Percentiles rank a stretch among this genome's conserved stretches.
These are phyloP conservation scores for Prolemur simus DNA, from an alignment of 2,113 vertebrate genomes.

Conservation along the genomic window DNA sequence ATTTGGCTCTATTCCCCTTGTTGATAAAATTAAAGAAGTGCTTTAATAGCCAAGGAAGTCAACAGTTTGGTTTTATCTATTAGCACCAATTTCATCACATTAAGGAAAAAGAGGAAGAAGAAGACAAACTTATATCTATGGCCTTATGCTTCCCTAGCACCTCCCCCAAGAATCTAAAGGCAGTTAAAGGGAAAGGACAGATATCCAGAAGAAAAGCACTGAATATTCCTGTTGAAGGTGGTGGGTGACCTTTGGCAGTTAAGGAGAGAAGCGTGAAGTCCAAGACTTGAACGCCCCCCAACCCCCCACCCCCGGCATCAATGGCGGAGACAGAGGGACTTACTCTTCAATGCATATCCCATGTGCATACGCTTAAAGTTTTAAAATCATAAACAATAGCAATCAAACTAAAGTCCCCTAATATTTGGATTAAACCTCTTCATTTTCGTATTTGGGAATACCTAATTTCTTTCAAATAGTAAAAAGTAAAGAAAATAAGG, in stretches of 20 bases:
- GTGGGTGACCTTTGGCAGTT: not conserved
- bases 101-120: not conserved
- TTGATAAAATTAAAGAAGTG: constrained; percentile 32
- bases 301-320: not conserved
- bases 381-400: not conserved
- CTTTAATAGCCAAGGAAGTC: constrained; percentile 13
- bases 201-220: not conserved
- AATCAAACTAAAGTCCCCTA: not conserved
- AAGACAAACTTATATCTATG: not conserved
- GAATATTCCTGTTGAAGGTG: not conserved
- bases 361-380: not conserved
- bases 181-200: not conserved
- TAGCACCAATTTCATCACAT: not conserved
- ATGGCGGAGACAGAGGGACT: not conserved
- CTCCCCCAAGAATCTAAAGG: not conserved
- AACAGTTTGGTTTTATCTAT: constrained; percentile 37
- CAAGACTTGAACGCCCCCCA: not conserved
- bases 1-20: not conserved
- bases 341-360: not conserved
- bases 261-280: not conserved
- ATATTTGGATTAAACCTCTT: not conserved
- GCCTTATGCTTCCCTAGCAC: not conserved
- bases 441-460: not conserved
- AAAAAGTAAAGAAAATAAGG: not conserved
- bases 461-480: not conserved